Evolutionary conservation across 1,140 invertebrate species (phyloP), one percentile per base, ranked within the genome.

Genomic region (Nasonia longicornis): DNA sequence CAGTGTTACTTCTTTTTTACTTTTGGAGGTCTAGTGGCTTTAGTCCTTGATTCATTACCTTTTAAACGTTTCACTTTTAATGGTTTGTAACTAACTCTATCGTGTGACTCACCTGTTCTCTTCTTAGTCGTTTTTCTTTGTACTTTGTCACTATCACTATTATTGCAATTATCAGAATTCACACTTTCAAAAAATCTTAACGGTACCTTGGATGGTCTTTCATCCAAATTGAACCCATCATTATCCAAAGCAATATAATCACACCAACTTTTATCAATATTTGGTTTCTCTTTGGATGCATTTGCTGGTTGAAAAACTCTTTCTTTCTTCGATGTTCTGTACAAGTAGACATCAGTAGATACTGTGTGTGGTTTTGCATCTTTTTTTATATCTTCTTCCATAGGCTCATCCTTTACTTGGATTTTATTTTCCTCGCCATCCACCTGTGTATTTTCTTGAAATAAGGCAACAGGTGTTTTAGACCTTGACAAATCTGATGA

Each of bases 1-100:
- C 20, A 35, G 64, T 45, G 64, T 63, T 75, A 83, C 77, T 85
- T 85, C 29, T 86, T 87, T 78, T 87, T 79, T n/a, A 78, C 78
- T 82, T 91, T 87, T 7, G 83, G 14, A n/a, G 74, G 38, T 85
- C 88, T 89, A 2, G 87, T 89, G 14, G 88, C 87, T 84, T 90
- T 91, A 11, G 72, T 35, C 76, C 89, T 84, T 82, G 87, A 88
- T 20, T 48, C 48, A 80, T 88, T 90, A 48, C 87, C 88, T 80
- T 87, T 85, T 48, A 89, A 72, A 29, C 88, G 85, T 85, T 88
- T 90, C 7, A 91, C 85, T 87, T 88, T 91, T 3, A 91, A 74
- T 26, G 89, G 84, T 70, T 88, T 63, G 84, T 91, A 91, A 7
- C 3, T 82, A 22, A 84, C 22, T 80, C 84, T 63, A 35, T 26